Conservation (phyloP, 2,113 vertebrate species). For the Sebastes fasciatus region DNA sequence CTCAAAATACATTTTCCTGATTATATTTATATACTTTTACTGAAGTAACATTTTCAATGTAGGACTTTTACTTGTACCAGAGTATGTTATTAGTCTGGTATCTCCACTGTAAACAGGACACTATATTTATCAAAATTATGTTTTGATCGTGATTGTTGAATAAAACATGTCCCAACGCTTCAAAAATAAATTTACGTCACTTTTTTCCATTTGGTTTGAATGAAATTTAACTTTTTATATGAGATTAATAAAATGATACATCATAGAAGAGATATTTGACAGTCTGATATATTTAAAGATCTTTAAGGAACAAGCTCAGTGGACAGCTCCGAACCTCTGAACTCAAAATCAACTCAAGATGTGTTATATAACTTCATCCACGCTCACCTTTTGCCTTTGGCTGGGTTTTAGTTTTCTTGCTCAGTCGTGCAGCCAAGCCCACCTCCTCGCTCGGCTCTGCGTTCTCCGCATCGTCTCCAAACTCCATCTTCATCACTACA, state of each 20-base stretch:
- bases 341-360: no score
- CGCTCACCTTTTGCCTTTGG: constrained; percentile 79
- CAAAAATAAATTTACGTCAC: not conserved
- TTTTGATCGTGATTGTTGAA: not conserved
- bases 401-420: constrained; percentile 84
- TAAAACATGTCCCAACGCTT: no score
- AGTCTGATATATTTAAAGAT: not conserved
- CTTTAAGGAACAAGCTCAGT: not conserved
- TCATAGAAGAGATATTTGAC: not conserved
- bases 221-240: not conserved
- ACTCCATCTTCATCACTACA: constrained; percentile 85
- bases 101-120: no score
- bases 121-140: not conserved
- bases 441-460: constrained; percentile 53
- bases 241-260: not conserved
- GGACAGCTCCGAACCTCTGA: not conserved
- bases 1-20: no score
- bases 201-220: not conserved
- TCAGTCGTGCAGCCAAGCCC: constrained; percentile 82
- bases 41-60: no score
- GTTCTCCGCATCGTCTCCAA: constrained; percentile 78
- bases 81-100: no score
- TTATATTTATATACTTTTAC: no score
- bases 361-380: not conserved
- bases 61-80: no score